A percentile compares a stretch with the other conserved stretches of the same genome.
phyloP scores from a whole-genome alignment of 2,888 invertebrate genomes.

The Chorisops tibialis region DNA sequence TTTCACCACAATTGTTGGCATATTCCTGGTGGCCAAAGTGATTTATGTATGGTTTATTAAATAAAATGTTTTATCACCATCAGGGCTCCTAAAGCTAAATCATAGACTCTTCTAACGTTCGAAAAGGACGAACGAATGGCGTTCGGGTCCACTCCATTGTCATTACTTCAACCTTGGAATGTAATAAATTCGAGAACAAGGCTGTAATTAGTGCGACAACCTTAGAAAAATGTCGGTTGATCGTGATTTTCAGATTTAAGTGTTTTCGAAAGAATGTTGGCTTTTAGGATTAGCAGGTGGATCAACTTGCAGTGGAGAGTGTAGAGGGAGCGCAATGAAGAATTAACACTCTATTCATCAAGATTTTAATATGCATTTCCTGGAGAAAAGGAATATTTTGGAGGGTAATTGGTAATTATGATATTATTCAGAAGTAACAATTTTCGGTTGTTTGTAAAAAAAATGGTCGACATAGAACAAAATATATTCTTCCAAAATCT shows the following conservation, averaged over 20 bases:
- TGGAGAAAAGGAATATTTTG: too few species aligned
- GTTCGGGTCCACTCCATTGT: background rate
- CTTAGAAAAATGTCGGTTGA: conserved; percentile 7
- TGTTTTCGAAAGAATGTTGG: background rate
- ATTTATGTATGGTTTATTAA: conserved; percentile 28
- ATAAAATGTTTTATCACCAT: conserved; percentile 27
- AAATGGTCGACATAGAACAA: too few species aligned
- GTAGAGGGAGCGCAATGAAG: too few species aligned
- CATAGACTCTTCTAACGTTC: conserved; percentile 4
- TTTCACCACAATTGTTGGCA: conserved; percentile 18
- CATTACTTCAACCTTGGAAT: conserved; percentile 25
- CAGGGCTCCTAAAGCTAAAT: conserved; percentile 10
- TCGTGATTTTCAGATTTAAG: conserved; percentile 24
- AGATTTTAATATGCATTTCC: too few species aligned
- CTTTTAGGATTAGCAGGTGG: too few species aligned
- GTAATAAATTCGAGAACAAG: conserved; percentile 28
- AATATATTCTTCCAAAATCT: too few species aligned
- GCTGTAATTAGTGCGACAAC: conserved; percentile 28
- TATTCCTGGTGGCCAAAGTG: conserved; percentile 19
- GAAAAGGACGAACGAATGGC: too few species aligned
- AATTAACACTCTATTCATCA: too few species aligned
- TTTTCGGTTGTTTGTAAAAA: too few species aligned
- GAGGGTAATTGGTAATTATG: too few species aligned
- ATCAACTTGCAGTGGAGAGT: too few species aligned
- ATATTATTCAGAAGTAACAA: too few species aligned